Evolutionary conservation across 2,888 invertebrate species (phyloP), one percentile per base, ranked within the genome.

Genomic region (Spodoptera picta): DNA sequence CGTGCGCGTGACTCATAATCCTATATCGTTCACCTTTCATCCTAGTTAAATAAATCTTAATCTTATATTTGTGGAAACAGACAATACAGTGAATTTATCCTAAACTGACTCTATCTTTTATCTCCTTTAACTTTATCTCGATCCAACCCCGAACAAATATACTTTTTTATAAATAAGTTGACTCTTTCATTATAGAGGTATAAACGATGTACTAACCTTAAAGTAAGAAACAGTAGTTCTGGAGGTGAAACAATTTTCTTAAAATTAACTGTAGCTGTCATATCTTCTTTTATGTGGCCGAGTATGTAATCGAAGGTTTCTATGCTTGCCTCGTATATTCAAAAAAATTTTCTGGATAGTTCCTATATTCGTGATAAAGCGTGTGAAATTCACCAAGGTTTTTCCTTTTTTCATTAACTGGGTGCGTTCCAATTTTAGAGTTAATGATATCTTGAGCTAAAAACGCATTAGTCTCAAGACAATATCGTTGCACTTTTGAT

Each of bases 371-470:
- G 4, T 24, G 4, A 24, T 24, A 47, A 56, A 65, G 65, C 55
- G 60, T 68, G 49, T 65, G 57, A 65, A 72, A 72, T 68, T 68
- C 65, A 65, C 62, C 68, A 71, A 68, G 52, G 60, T 68, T 57
- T 68, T 57, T 68, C 52, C 68, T 71, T 62, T 53, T 65, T 10
- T 68, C 55, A 52, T 72, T 71, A 65, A 60, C 49, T 58, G 65
- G 57, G 56, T 68, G 71, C 68, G 63, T 46, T 58, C 57, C 31
- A 52, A 62, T 62, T 66, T 55, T 70, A 54, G 70, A 64, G 60
- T 60, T 46, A 66, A 64, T 66, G 36, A 70, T 64, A 64, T 70
- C 63, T 51, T 55, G 36, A 52, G 66, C 63, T 45, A 63, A 43
- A 44, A 60, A 65, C 31, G 57, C 60, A 47, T 56, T 14, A 14